Evolutionary conservation across 2,113 vertebrate genomes (phyloP).

Genomic region (Cochlearius cochlearius): DNA sequence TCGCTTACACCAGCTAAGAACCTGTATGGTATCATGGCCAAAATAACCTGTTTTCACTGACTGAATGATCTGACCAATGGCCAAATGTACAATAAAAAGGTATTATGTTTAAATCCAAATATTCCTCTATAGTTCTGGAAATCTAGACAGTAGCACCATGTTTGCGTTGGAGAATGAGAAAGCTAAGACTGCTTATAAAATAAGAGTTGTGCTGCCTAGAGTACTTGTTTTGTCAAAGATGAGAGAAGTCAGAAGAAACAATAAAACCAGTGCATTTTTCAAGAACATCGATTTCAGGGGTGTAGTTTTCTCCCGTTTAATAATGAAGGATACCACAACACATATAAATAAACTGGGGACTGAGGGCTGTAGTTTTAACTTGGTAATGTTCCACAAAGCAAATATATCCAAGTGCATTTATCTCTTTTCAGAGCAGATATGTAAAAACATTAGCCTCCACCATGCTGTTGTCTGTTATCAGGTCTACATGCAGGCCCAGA

Average conservation of each 20-base stretch:
- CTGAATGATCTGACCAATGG: background rate
- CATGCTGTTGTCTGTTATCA: background rate
- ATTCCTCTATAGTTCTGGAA: background rate
- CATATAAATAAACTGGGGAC: background rate
- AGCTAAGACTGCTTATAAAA: background rate
- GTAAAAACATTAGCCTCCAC: slow-evolving; percentile 7
- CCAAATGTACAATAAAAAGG: background rate
- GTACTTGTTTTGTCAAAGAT: background rate
- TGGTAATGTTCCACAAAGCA: background rate
- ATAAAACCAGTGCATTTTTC: background rate
- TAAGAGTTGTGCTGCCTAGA: background rate
- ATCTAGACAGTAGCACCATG: background rate
- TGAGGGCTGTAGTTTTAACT: background rate
- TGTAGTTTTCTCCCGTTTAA: background rate
- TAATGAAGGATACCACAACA: background rate
- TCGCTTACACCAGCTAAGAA: background rate
- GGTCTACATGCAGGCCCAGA: slow-evolving; percentile 37
- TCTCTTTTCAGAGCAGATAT: background rate
- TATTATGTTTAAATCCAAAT: background rate
- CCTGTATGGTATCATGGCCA: background rate
- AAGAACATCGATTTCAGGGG: background rate
- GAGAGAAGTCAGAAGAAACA: background rate
- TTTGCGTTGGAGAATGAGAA: background rate
- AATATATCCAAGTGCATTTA: background rate
- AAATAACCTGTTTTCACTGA: background rate